Percentiles rank a stretch among this genome's conserved stretches.
These are phyloP conservation scores for Synodontis membranacea DNA, from an alignment of 2,113 vertebrate species.

Conservation along the genomic window DNA sequence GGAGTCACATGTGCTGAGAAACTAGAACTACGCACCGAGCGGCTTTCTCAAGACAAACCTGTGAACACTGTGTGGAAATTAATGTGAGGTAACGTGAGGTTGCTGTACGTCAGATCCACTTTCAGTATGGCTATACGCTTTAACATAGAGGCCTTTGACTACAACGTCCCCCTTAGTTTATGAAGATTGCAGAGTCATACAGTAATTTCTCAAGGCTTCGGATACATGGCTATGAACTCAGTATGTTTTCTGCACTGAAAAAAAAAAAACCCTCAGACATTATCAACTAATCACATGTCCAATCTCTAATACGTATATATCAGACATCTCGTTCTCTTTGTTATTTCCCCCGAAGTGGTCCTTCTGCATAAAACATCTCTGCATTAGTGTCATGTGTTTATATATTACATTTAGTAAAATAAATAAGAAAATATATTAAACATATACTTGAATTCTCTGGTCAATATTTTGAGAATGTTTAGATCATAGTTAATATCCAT, in stretches of 20 bases:
- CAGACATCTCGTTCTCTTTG: constrained; percentile 42
- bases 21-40: constrained; percentile 13
- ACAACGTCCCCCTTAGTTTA: constrained; percentile 3
- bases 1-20: neutral
- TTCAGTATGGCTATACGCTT: constrained; percentile 48
- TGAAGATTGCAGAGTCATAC: neutral
- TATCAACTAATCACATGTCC: constrained; percentile 30
- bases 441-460: constrained; percentile 46
- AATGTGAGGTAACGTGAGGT: constrained; percentile 26
- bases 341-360: constrained; percentile 46
- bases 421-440: constrained; percentile 61
- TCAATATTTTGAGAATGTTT: constrained; percentile 50
- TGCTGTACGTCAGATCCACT: constrained; percentile 34
- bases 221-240: constrained; percentile 5
- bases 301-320: constrained; percentile 51
- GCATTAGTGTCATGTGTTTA: constrained; percentile 63
- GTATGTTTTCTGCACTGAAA: neutral
- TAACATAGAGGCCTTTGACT: constrained; percentile 14
- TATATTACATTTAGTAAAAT: constrained; percentile 65
- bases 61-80: constrained; percentile 18
- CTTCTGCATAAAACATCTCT: constrained; percentile 61
- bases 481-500: constrained; percentile 42
- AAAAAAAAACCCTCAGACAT: neutral
- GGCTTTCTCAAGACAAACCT: constrained; percentile 27
- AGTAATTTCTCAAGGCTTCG: constrained; percentile 9